Evolutionary conservation across 2,797 vertebrate species (phyloP).

Genomic region (Neoniphon sammara): DNA sequence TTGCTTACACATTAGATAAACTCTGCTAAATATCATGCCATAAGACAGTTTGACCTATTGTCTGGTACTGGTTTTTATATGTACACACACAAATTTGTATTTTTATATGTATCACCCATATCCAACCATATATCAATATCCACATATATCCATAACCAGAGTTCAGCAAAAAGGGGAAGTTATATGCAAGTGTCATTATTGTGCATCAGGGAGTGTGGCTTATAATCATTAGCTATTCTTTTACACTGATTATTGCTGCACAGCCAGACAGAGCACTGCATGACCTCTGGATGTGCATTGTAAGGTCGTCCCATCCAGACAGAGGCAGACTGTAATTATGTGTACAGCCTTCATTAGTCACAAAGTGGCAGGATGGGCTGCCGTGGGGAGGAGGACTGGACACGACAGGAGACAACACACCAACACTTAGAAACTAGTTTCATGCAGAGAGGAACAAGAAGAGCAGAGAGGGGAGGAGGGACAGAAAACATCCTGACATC

Average conservation of each 20-base stretch:
- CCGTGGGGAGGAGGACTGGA: too few species aligned
- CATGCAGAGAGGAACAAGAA: neutral
- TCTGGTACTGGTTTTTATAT: neutral
- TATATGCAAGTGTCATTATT: neutral
- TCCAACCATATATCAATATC: too few species aligned
- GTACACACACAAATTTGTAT: neutral
- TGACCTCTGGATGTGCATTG: conserved; percentile 35
- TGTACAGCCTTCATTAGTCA: conserved; percentile 33
- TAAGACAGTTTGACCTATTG: neutral
- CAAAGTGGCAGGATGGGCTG: conserved; percentile 1
- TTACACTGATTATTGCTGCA: conserved; percentile 6
- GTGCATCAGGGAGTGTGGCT: neutral
- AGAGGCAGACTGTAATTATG: conserved; percentile 31
- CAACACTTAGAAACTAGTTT: neutral
- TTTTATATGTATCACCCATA: neutral
- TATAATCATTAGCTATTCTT: conserved; percentile 5
- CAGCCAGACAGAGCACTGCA: conserved; percentile 16
- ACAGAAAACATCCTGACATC: neutral
- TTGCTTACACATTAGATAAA: neutral
- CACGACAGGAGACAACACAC: neutral
- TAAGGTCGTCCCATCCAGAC: conserved; percentile 39
- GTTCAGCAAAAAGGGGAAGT: neutral
- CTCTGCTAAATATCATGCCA: too few species aligned
- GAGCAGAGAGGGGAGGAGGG: neutral
- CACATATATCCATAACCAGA: neutral